Percentiles rank a stretch among this genome's conserved stretches.
Evolutionary conservation across 2,797 vertebrate species (phyloP).

Genomic region (Sebastes minor): DNA sequence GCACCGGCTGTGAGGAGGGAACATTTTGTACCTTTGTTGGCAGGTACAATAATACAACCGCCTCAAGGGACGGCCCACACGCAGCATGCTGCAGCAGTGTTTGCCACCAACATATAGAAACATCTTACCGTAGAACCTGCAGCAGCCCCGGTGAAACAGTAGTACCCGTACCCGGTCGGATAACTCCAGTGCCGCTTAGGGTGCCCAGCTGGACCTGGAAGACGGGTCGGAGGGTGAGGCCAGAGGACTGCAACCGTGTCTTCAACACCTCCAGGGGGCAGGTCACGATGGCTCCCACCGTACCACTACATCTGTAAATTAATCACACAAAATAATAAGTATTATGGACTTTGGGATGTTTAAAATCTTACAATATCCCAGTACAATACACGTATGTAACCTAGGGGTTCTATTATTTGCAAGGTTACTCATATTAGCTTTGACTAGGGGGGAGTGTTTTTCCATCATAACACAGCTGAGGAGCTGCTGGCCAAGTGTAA

Average conservation of each 20-base stretch:
- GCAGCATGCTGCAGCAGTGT: background rate
- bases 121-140: constrained; percentile 91
- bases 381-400: background rate
- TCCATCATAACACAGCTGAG: constrained; percentile 3
- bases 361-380: background rate
- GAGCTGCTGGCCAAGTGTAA: background rate
- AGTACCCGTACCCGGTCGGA: constrained; percentile 87
- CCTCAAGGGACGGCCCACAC: background rate
- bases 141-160: constrained; percentile 89
- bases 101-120: constrained; percentile 1
- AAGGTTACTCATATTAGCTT: background rate
- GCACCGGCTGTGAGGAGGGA: constrained; percentile 10
- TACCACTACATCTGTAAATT: constrained; percentile 91
- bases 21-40: background rate
- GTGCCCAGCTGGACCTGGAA: constrained; percentile 95
- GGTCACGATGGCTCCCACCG: constrained; percentile 94
- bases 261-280: constrained; percentile 97
- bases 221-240: constrained; percentile 87
- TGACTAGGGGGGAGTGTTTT: background rate
- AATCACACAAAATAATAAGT: background rate
- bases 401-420: background rate
- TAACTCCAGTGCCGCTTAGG: constrained; percentile 89
- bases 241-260: constrained; percentile 94
- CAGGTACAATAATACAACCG: constrained; percentile 6
- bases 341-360: background rate